These are phyloP conservation scores for Bubo blakistoni DNA, from an alignment of 2,113 vertebrate genomes.

Conservation along the genomic window DNA sequence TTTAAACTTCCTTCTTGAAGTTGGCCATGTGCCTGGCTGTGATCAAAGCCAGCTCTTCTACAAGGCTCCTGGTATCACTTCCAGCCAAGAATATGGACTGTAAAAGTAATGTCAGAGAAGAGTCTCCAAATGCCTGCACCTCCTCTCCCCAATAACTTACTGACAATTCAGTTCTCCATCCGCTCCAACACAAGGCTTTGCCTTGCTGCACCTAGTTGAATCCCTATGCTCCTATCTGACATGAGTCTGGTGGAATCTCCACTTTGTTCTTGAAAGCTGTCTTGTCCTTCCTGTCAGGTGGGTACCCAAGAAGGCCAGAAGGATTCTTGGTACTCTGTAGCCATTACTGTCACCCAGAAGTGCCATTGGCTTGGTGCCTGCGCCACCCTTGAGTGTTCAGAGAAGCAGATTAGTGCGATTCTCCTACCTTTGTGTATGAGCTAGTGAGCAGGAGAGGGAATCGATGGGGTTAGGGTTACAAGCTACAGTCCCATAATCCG, in stretches of 20 bases:
- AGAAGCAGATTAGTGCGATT: slow-evolving; percentile 2
- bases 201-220: neutral
- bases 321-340: neutral
- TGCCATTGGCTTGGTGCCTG: slow-evolving; percentile 21
- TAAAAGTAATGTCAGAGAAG: neutral
- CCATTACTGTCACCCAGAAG: neutral
- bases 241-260: neutral
- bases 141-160: neutral
- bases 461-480: neutral
- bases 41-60: neutral
- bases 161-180: neutral
- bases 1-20: neutral
- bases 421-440: slow-evolving; percentile 30
- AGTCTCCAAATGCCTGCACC: neutral
- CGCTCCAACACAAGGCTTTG: neutral
- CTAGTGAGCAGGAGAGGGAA: slow-evolving; percentile 41
- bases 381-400: neutral
- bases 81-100: neutral
- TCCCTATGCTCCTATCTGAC: neutral
- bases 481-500: slow-evolving; percentile 30
- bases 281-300: neutral
- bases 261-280: neutral
- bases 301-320: neutral
- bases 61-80: neutral
- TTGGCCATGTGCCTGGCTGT: neutral